These are phyloP conservation scores for Subacronicta megacephala DNA, from an alignment of 2,888 invertebrate genomes.

Conservation along the genomic window DNA sequence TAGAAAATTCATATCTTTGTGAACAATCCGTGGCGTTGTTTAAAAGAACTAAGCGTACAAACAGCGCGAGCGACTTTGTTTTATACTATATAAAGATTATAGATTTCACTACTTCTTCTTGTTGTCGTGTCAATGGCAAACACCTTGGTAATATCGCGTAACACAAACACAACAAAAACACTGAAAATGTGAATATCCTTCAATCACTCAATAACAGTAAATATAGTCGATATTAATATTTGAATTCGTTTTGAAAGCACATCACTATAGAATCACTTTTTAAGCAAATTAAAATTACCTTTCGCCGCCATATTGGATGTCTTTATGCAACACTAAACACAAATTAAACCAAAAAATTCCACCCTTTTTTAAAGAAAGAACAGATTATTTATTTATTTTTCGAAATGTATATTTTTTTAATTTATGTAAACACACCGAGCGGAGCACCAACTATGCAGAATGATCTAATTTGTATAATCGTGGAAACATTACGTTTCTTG, in stretches of 20 bases:
- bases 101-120: no score
- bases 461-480: constrained; percentile 70
- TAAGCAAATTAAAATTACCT: constrained; percentile 33
- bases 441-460: constrained; percentile 33
- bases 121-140: no score
- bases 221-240: neutral
- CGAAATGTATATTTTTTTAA: neutral
- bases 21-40: no score
- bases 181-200: no score
- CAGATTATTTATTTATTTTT: neutral
- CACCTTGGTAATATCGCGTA: no score
- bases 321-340: constrained; percentile 36
- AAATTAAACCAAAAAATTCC: constrained; percentile 7
- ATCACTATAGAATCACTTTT: neutral
- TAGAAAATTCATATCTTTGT: no score
- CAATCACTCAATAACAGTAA: neutral
- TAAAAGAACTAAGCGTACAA: no score
- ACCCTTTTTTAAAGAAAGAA: neutral
- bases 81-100: no score
- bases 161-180: no score
- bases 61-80: no score
- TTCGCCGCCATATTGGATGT: constrained; percentile 30
- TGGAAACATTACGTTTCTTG: constrained; percentile 58
- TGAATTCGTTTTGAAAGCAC: neutral
- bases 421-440: constrained; percentile 3